Evolutionary conservation across 2,113 vertebrate genomes (phyloP), one percentile per base, ranked within the genome.

Genomic region (Eurystomus gularis): DNA sequence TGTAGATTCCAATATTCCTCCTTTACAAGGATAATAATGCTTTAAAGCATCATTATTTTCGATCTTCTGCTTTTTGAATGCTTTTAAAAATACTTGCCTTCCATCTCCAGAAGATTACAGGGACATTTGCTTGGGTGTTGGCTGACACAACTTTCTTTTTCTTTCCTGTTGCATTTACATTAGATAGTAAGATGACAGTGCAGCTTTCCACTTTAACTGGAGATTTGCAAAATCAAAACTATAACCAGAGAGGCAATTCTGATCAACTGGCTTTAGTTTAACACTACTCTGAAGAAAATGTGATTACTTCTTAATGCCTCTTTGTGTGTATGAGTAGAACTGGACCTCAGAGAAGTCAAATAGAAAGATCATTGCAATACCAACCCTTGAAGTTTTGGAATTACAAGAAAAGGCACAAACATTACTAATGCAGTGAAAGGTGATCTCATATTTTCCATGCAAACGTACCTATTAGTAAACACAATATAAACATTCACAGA

Each of bases 21-120:
- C 31, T 94, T 96, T 96, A 69, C 68, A 42, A 52, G 85, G 68
- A 69, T 69, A 58, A 39, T 95, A 89, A 94, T 96, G 92, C 88
- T 95, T 97, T 96, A 94, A 97, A 94, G 90, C 25, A 83, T 94
- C 62, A 78, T 97, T 94, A 94, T 86, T 96, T 97, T 64, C 49
- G 82, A 14, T 92, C 95, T 94, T 96, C 57, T 96, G 31, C 58
- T 95, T 97, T 96, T 95, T 62, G 33, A 96, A 88, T 84, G n/a
- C 26, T 82, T 44, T 88, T 89, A 77, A 96, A 96, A 93, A 92
- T 94, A 70, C 57, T 94, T 79, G 20, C 14, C 33, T 85, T 95
- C 76, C 58, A 79, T 97, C 76, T 89, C 46, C 72, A 81, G 48
- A 94, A 96, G 58, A 77, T 80, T 76, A 77, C 46, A 81, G n/a